These are phyloP conservation scores for Drosophila funebris DNA, from an alignment of 1,140 invertebrate genomes.

Conservation along the genomic window DNA sequence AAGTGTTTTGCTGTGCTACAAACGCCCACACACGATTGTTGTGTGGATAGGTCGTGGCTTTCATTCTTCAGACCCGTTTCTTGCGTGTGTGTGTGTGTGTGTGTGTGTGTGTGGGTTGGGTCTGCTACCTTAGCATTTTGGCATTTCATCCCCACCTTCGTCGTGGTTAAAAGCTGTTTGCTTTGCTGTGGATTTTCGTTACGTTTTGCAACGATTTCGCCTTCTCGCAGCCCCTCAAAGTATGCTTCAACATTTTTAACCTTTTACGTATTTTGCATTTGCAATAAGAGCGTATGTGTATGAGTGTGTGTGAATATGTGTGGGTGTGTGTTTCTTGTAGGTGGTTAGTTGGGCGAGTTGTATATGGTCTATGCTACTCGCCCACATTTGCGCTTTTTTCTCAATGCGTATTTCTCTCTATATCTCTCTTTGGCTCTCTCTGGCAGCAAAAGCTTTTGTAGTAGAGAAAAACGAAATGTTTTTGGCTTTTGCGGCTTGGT, in stretches of 20 bases:
- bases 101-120: constrained; percentile 1
- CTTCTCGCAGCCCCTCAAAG: constrained; percentile 30
- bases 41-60: constrained; percentile 81
- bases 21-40: constrained; percentile 76
- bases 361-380: constrained; percentile 25
- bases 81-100: constrained; percentile 2
- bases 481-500: constrained; percentile 64
- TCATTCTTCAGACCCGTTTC: constrained; percentile 43
- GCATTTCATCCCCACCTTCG: constrained; percentile 26
- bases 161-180: constrained; percentile 68
- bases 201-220: constrained; percentile 61
- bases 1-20: constrained; percentile 53
- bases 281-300: constrained; percentile 34
- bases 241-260: constrained; percentile 42
- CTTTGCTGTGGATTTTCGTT: constrained; percentile 77
- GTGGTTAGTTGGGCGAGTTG: not conserved
- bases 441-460: constrained; percentile 68
- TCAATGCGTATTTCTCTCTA: constrained; percentile 37
- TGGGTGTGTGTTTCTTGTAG: constrained; percentile 5
- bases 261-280: constrained; percentile 74
- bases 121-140: constrained; percentile 31
- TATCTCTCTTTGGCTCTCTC: constrained; percentile 27
- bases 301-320: constrained; percentile 18
- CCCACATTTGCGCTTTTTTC: constrained; percentile 43
- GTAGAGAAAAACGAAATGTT: constrained; percentile 72